A percentile compares a stretch with the other conserved stretches of the same genome.
These are phyloP conservation scores for Oscarella lobularis DNA, from an alignment of 37 sponge, comb jelly and placozoan genomes.

Conservation along the genomic window DNA sequence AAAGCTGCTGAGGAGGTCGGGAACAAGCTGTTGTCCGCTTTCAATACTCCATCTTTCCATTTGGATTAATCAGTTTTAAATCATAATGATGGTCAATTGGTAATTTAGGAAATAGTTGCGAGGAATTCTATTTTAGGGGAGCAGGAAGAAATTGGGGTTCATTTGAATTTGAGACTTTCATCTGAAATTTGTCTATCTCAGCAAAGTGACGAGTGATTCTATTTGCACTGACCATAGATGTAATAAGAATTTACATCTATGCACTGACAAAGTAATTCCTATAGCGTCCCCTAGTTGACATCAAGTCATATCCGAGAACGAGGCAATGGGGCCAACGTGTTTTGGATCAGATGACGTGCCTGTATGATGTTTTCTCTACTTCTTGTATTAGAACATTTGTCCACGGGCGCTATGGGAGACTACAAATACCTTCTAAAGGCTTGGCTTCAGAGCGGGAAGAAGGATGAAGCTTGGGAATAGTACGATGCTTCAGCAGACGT, in stretches of 20 bases:
- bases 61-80: neutral
- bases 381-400: slow-evolving; percentile 11
- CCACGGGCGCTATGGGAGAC: slow-evolving; percentile 15
- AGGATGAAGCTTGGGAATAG: slow-evolving; percentile 7
- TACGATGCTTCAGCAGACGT: slow-evolving; percentile 10
- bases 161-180: slow-evolving; percentile 83
- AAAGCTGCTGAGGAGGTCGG: slow-evolving; percentile 59
- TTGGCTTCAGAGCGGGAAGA: neutral
- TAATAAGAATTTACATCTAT: no score
- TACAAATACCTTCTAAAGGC: slow-evolving; percentile 15
- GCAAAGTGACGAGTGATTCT: slow-evolving; percentile 46
- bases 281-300: neutral
- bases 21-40: slow-evolving; percentile 66
- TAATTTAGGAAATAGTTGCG: no score
- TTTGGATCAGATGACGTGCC: slow-evolving; percentile 8
- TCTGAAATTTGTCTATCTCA: slow-evolving; percentile 73
- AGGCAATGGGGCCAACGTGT: slow-evolving; percentile 64
- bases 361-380: neutral
- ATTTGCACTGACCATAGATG: no score
- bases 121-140: slow-evolving; percentile 1
- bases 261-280: slow-evolving; percentile 46
- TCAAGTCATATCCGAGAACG: slow-evolving; percentile 31
- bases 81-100: no score
- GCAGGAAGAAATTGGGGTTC: slow-evolving; percentile 62
- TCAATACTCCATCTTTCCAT: slow-evolving; percentile 72